Conservation (phyloP, 2,113 vertebrate species). For the Tetraodon nigroviridis region DNA sequence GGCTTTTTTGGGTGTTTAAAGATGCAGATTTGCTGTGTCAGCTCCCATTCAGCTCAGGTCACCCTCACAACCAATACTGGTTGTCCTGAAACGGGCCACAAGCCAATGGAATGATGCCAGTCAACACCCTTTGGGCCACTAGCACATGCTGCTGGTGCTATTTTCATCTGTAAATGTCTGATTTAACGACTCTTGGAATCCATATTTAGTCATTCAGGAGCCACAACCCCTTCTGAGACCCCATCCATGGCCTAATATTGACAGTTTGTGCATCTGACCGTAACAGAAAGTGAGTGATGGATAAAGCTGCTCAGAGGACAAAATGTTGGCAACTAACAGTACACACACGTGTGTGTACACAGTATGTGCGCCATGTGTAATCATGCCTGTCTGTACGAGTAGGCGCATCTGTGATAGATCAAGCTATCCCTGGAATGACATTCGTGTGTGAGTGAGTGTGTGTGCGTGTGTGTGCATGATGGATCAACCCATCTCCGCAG, state of each 20-base stretch:
- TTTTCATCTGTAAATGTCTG: no score
- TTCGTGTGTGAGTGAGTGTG: constrained; percentile 19
- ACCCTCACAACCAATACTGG: no score
- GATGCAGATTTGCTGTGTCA: no score
- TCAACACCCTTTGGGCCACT: no score
- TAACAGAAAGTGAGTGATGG: constrained; percentile 36
- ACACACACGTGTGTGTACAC: constrained; percentile 7
- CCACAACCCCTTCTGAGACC: constrained; percentile 28
- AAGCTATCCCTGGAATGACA: constrained; percentile 61
- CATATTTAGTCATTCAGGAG: constrained; percentile 22
- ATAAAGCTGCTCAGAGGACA: constrained; percentile 36
- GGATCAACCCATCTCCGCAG: constrained; percentile 58
- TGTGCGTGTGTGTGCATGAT: constrained; percentile 17
- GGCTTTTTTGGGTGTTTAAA: no score
- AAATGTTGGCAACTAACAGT: constrained; percentile 28
- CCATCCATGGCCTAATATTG: constrained; percentile 43
- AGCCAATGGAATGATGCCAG: no score
- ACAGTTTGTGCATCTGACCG: constrained; percentile 6
- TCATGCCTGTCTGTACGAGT: constrained; percentile 27
- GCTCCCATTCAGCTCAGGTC: no score
- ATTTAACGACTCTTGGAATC: no score
- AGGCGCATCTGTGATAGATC: constrained; percentile 56
- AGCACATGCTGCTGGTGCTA: no score
- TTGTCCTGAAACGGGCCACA: no score
- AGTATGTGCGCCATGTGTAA: constrained; percentile 26